Evolutionary conservation across 2,797 vertebrate species (phyloP).

Genomic region (Peromyscus eremicus): DNA sequence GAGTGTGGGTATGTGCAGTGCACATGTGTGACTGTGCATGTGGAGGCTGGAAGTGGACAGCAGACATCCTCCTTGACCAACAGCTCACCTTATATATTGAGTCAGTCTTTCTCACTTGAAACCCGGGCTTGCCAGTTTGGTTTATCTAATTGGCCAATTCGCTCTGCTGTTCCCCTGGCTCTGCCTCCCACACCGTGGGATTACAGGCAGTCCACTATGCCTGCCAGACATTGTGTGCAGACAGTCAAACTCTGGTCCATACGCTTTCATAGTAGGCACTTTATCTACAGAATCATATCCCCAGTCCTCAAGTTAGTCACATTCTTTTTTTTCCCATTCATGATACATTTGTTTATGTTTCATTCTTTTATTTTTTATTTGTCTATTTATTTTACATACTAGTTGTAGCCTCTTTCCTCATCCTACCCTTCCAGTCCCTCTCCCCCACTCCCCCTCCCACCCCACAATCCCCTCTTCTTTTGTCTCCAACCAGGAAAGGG

Average conservation of each 20-base stretch:
- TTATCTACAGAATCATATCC: neutral
- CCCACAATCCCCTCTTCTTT: too few relatives aligned
- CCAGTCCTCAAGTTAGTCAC: neutral
- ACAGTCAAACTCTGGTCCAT: neutral
- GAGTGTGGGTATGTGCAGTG: neutral
- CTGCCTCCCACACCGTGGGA: neutral
- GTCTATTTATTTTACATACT: too few relatives aligned
- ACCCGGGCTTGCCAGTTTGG: neutral
- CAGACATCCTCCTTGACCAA: neutral
- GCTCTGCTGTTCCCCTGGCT: neutral
- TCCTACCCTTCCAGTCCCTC: too few relatives aligned
- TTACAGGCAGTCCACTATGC: neutral
- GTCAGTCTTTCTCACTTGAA: neutral
- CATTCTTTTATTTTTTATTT: too few relatives aligned
- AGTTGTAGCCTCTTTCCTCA: too few relatives aligned
- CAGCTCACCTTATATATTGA: neutral
- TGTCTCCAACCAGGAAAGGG: too few relatives aligned
- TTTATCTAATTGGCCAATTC: neutral
- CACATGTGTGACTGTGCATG: neutral
- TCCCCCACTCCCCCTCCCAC: too few relatives aligned
- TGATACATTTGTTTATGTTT: too few relatives aligned
- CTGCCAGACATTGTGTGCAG: neutral
- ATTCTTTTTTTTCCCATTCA: neutral
- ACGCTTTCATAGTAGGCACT: neutral
- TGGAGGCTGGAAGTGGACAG: neutral